These are phyloP conservation scores for Stylophora pistillata DNA, from an alignment of 64 coral and sea anemone genomes.

Conservation along the genomic window DNA sequence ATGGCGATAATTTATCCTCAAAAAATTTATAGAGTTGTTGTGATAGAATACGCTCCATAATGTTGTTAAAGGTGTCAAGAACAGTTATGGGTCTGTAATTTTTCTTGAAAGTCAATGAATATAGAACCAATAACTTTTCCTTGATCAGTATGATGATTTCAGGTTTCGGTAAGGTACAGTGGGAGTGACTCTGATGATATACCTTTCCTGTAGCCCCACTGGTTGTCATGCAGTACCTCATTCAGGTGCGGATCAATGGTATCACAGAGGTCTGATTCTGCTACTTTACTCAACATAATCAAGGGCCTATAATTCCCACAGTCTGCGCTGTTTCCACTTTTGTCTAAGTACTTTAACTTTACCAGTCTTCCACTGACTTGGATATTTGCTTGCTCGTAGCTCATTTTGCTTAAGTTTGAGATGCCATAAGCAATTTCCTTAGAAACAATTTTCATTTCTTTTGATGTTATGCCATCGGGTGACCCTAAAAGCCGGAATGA, in stretches of 20 bases:
- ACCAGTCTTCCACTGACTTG: conserved; percentile 10
- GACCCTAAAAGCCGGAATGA: too few relatives aligned
- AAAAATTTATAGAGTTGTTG: too few relatives aligned
- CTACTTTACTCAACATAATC: conserved; percentile 38
- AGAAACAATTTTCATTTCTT: neutral
- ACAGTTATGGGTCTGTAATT: neutral
- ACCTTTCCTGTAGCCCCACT: conserved; percentile 46
- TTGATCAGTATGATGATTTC: neutral
- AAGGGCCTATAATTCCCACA: conserved; percentile 25
- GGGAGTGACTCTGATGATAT: conserved; percentile 21
- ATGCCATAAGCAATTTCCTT: neutral
- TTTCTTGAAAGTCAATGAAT: conserved; percentile 17
- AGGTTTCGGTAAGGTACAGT: conserved; percentile 10
- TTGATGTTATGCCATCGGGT: neutral
- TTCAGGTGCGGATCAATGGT: conserved; percentile 18
- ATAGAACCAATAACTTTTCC: conserved; percentile 30
- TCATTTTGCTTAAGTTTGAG: conserved; percentile 1
- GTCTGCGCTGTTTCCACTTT: conserved; percentile 7
- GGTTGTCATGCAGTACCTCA: neutral
- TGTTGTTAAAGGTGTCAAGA: too few relatives aligned
- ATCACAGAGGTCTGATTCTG: conserved; percentile 14
- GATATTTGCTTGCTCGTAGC: conserved; percentile 5
- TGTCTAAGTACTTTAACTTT: conserved; percentile 5
- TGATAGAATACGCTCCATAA: too few relatives aligned
- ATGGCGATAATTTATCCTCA: too few relatives aligned